phyloP scores from a whole-genome alignment of 2,888 invertebrate species.

The Xylophagus ater region DNA sequence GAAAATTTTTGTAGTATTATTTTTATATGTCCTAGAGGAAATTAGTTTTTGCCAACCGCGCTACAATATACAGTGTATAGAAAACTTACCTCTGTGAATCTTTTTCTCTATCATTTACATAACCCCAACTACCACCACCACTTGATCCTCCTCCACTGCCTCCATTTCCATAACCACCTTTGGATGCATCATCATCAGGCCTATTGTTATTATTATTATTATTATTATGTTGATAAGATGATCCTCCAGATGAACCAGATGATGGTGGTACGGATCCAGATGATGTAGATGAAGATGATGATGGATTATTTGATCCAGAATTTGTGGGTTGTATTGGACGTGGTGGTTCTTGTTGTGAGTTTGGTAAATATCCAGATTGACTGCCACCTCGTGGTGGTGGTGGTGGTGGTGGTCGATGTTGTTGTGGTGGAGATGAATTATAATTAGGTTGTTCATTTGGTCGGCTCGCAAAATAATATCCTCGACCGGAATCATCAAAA shows the following conservation, averaged over 20 bases:
- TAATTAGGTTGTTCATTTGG: slow-evolving; percentile 32
- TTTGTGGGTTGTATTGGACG: slow-evolving; percentile 12
- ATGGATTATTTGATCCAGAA: slow-evolving; percentile 16
- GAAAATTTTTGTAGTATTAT: no score
- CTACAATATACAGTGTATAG: no score
- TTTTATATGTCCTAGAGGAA: no score
- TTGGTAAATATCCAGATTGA: no score
- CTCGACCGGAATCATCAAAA: slow-evolving; percentile 50
- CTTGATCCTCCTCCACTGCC: slow-evolving; percentile 14
- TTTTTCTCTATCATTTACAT: slow-evolving; percentile 24
- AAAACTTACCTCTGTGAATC: slow-evolving; percentile 31
- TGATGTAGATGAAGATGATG: slow-evolving; percentile 16
- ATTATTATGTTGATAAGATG: slow-evolving; percentile 13
- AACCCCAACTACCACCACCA: slow-evolving; percentile 22
- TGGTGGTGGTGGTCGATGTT: slow-evolving; percentile 13
- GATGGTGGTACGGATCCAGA: slow-evolving; percentile 14
- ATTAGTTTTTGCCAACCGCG: no score
- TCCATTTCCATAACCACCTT: slow-evolving; percentile 16
- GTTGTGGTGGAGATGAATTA: slow-evolving; percentile 13
- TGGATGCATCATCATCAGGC: slow-evolving; percentile 14
- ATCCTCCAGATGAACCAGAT: slow-evolving; percentile 12
- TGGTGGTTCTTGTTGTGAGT: slow-evolving; percentile 12
- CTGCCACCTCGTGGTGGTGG: slow-evolving; percentile 12
- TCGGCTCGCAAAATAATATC: slow-evolving; percentile 49
- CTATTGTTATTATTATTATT: slow-evolving; percentile 4